Percentiles rank a stretch among this genome's conserved stretches.
These are phyloP conservation scores for Thymelicus sylvestris DNA, from an alignment of 2,888 invertebrate genomes.

Conservation along the genomic window DNA sequence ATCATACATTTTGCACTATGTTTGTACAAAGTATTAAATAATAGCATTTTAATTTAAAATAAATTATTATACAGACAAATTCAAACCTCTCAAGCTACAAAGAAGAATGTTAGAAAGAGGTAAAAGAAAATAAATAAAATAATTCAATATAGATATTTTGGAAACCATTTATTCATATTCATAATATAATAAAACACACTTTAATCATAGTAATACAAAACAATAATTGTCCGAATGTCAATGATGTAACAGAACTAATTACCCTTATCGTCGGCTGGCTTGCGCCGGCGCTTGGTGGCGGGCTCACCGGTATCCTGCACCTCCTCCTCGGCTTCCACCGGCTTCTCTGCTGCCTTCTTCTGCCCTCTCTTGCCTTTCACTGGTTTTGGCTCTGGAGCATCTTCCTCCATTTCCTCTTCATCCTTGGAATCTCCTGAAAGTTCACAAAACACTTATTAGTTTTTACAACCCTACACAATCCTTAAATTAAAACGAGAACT, in stretches of 20 bases:
- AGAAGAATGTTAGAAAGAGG: constrained; percentile 30
- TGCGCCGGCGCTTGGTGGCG: constrained; percentile 69
- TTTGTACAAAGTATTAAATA: no score
- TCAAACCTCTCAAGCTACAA: neutral
- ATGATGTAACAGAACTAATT: constrained; percentile 68
- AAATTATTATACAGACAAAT: neutral
- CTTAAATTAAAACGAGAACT: constrained; percentile 18
- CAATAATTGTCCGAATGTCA: constrained; percentile 58
- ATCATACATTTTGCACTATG: no score
- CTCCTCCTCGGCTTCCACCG: constrained; percentile 56
- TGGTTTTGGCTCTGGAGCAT: constrained; percentile 59
- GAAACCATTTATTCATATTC: constrained; percentile 71
- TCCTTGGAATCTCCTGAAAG: constrained; percentile 61
- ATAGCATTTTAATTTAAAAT: no score
- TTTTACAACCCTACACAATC: neutral
- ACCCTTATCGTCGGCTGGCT: constrained; percentile 75
- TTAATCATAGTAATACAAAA: constrained; percentile 67
- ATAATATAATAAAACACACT: constrained; percentile 66
- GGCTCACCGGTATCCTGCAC: constrained; percentile 64
- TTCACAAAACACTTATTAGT: constrained; percentile 1
- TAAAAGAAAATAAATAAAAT: constrained; percentile 65
- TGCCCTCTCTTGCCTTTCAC: constrained; percentile 66
- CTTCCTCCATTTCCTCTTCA: constrained; percentile 60
- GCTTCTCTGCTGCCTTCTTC: constrained; percentile 62
- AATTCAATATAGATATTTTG: constrained; percentile 65